A percentile compares a stretch with the other conserved stretches of the same genome.
Evolutionary conservation across 2,888 invertebrate genomes (phyloP).

Genomic region (Perithous albicinctus): DNA sequence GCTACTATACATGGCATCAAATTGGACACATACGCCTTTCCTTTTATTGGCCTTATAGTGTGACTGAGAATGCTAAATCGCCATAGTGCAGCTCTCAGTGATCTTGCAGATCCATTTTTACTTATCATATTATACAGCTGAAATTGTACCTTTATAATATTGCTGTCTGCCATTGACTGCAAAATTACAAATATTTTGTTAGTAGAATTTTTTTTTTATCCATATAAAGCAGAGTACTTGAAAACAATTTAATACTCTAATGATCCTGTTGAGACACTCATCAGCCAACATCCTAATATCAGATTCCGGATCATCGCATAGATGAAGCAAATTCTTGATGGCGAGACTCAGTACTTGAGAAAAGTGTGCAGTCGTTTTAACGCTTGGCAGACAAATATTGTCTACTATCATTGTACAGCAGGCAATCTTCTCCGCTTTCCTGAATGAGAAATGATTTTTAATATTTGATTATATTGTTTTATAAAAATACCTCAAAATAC

Average conservation of each 20-base stretch:
- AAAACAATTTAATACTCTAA: conserved; percentile 86
- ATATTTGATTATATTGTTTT: background rate
- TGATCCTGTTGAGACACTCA: conserved; percentile 92
- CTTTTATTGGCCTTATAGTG: conserved; percentile 91
- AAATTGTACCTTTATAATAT: conserved; percentile 90
- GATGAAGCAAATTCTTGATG: conserved; percentile 89
- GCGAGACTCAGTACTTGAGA: conserved; percentile 89
- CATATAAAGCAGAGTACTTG: background rate
- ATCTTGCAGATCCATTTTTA: conserved; percentile 90
- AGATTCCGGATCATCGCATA: conserved; percentile 92
- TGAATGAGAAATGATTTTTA: conserved; percentile 77
- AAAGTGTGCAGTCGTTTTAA: conserved; percentile 88
- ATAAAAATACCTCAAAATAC: too few relatives aligned
- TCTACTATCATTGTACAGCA: conserved; percentile 91
- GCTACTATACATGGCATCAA: conserved; percentile 90
- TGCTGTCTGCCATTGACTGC: conserved; percentile 88
- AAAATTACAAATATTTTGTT: conserved; percentile 54
- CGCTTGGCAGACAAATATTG: conserved; percentile 88
- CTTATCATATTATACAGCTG: conserved; percentile 94
- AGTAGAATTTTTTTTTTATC: background rate
- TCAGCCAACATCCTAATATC: conserved; percentile 93
- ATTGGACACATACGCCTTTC: conserved; percentile 91
- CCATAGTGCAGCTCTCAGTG: conserved; percentile 91
- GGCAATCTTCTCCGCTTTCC: conserved; percentile 91
- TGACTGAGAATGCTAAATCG: conserved; percentile 91